Evolutionary conservation across 2,888 invertebrate genomes (phyloP), one percentile per base, ranked within the genome.

Genomic region (Agonopterix alstromeriana): DNA sequence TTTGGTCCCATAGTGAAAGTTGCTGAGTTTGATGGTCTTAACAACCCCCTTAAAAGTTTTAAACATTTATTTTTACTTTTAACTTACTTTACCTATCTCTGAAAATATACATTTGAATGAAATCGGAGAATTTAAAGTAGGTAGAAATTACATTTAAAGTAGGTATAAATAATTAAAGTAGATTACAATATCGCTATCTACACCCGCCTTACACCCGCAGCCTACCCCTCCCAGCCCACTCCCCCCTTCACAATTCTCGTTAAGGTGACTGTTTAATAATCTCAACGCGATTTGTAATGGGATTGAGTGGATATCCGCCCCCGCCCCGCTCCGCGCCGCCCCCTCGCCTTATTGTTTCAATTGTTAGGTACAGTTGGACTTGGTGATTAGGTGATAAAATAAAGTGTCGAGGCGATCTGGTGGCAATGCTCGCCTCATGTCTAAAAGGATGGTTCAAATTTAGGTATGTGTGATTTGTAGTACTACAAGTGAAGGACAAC

Each of bases 241-340:
- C 10, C 42, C 27, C 14, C 27, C 5, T 27, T 27, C 27, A 61
- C 68, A 64, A 65, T 76, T 72, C 78, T 74, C 76, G 69, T 77
- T 79, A 79, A 77, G 77, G 74, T 78, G 79, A 77, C 79, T 79
- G 80, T 77, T 76, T 78, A 80, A 80, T 78, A 75, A 80, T 81
- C 79, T 78, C 80, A 79, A 78, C 79, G 78, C 75, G 77, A 76
- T 73, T 70, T 70, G 59, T 78, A 77, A 80, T 79, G 77, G 76
- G 70, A 79, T 80, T 81, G 77, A 71, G 70, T 65, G 61, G 67
- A 69, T 74, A 69, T 73, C 70, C 68, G 62, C 63, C 58, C 65
- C 66, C 58, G 46, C 12, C 10, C 17, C 36, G 5, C 44, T 9
- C 35, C 40, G 36, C 43, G 5, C 42, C 38, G 36, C 12, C 42